These are phyloP conservation scores for Odocoileus virginianus DNA, from an alignment of 2,113 vertebrate species.

Conservation along the genomic window DNA sequence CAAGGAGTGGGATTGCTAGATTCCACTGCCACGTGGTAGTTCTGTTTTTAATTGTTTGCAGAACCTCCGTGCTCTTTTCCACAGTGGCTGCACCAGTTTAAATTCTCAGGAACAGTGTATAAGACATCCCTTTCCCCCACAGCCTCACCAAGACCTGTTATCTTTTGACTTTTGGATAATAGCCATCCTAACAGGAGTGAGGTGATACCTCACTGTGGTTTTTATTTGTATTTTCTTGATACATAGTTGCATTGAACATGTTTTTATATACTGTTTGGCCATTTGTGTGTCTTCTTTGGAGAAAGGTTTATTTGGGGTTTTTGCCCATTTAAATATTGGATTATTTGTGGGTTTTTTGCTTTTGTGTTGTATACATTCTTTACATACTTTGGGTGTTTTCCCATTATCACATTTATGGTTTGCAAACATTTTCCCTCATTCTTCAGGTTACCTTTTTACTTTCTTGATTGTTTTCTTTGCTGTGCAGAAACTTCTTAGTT, in stretches of 20 bases:
- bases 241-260: not conserved
- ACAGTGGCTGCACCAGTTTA: not conserved
- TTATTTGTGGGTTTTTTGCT: not conserved
- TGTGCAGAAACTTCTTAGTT: not conserved
- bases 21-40: fast-evolving
- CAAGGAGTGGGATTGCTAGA: not conserved
- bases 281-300: not conserved
- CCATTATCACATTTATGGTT: not conserved
- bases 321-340: not conserved
- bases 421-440: not conserved
- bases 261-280: not conserved
- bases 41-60: not conserved
- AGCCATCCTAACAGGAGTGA: not conserved
- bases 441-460: not conserved
- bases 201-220: not conserved
- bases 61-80: not conserved
- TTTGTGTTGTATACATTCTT: not conserved
- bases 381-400: fast-evolving
- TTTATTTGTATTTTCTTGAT: not conserved
- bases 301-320: not conserved
- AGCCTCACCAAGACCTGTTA: not conserved
- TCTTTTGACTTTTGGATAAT: not conserved
- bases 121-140: not conserved
- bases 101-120: not conserved
- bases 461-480: fast-evolving